Base-by-base conservation (phyloP, 2,797 vertebrate genomes). In the Champsocephalus gunnari region DNA sequence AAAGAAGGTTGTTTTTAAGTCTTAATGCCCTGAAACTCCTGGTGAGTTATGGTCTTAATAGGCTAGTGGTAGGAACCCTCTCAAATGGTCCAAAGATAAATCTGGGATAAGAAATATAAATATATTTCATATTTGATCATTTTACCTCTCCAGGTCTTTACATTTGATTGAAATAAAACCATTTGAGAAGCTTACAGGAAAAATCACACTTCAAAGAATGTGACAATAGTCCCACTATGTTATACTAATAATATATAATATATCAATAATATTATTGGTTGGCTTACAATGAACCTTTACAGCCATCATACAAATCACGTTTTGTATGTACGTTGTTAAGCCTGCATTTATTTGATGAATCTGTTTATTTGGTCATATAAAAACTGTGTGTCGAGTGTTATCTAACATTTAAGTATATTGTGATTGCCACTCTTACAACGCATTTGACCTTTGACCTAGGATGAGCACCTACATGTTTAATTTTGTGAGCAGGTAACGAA, bases 361-460 rank as follows among this genome's bases (percentile, higher is more conserved):
- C 16, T 28, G 19, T 75, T 44, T 7, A 28, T 43, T 11, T 48
- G 3, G 1, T 38, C 34, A 38, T 38, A 9, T 38, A 38, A 38
- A 38, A 38, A 38, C 9, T 0, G 34, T 38, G 6, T 38, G 34
- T 38, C 6, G 34, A 38, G 34, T 38, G 34, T 38, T 38, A 38
- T 38, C 34, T 38, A 38, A 7, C 34, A 9, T 9, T 6, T 7
- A 38, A 38, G 34, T 38, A 9, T 38, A 38, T 38, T 66, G 13
- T 60, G 48, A 60, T 53, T 16, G 1, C 2, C 17, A 45, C 17
- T 24, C 64, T 49, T 28, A 43, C 2, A 60, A 43, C 4, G 14
- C 13, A 1, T 45, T 38, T 75, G 56, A 75, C 67, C 38, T 71
- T 62, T 62, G 51, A 65, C 51, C 56, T 51, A 11, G 28, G 11